Evolutionary conservation across 2,797 vertebrate species (phyloP).

Genomic region (Onychomys torridus): DNA sequence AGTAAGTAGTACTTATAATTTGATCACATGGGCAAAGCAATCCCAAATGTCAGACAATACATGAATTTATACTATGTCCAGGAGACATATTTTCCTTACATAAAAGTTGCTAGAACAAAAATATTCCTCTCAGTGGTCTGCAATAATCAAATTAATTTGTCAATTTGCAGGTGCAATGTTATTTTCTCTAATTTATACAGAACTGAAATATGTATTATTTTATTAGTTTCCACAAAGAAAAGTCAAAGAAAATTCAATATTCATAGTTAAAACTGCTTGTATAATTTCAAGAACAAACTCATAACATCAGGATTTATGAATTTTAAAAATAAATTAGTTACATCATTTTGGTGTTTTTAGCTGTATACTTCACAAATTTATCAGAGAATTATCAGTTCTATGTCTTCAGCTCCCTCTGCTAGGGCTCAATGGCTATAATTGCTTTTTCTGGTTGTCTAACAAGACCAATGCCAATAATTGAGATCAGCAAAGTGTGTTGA

Average conservation of each 20-base stretch:
- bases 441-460: neutral
- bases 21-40: neutral
- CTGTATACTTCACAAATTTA: neutral
- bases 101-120: neutral
- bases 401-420: neutral
- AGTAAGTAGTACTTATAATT: neutral
- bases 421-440: neutral
- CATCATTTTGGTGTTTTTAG: neutral
- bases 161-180: neutral
- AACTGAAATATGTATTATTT: neutral
- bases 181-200: neutral
- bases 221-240: neutral
- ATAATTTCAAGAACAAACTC: neutral
- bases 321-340: neutral
- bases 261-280: neutral
- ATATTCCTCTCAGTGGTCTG: neutral
- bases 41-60: neutral
- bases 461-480: neutral
- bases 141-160: neutral
- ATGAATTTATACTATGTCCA: neutral
- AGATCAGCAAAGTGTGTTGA: neutral
- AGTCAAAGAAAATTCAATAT: neutral
- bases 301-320: neutral
- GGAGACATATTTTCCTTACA: neutral
- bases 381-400: neutral